phyloP scores from a whole-genome alignment of 2,797 vertebrate genomes.

The Philypnodon macrostomus region DNA sequence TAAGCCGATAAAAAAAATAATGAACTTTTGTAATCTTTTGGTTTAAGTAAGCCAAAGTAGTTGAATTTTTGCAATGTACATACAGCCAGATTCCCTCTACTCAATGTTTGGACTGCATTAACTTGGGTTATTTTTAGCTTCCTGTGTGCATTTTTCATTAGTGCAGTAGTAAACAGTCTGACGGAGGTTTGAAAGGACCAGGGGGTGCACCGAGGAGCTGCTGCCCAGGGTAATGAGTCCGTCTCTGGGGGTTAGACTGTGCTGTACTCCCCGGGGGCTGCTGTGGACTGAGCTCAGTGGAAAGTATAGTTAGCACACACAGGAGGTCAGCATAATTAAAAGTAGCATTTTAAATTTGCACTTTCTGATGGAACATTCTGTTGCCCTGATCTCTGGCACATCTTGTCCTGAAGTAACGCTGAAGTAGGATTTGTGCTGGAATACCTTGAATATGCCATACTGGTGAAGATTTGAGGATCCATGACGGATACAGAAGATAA shows the following conservation, averaged over 20 bases:
- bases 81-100: slow-evolving; percentile 45
- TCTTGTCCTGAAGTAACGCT: not conserved
- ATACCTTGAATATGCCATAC: no score
- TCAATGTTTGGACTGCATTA: slow-evolving; percentile 37
- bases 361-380: not conserved
- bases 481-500: no score
- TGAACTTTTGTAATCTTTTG: no score
- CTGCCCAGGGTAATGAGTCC: slow-evolving; percentile 41
- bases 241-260: slow-evolving; percentile 28
- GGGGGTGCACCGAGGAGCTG: slow-evolving; percentile 30
- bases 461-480: no score
- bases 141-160: slow-evolving; percentile 52
- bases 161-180: slow-evolving; percentile 49
- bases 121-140: slow-evolving; percentile 55
- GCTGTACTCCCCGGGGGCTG: slow-evolving; percentile 17
- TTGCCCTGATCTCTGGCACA: not conserved
- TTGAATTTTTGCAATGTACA: no score
- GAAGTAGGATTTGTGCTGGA: no score
- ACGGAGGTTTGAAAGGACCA: slow-evolving; percentile 47
- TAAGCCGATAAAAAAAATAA: no score
- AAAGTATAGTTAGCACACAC: slow-evolving; percentile 15
- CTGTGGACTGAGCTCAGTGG: slow-evolving; percentile 21
- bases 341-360: not conserved
- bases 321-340: slow-evolving; percentile 6
- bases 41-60: no score